Conservation (phyloP, 2,888 invertebrate genomes). For the Nomada flava region DNA sequence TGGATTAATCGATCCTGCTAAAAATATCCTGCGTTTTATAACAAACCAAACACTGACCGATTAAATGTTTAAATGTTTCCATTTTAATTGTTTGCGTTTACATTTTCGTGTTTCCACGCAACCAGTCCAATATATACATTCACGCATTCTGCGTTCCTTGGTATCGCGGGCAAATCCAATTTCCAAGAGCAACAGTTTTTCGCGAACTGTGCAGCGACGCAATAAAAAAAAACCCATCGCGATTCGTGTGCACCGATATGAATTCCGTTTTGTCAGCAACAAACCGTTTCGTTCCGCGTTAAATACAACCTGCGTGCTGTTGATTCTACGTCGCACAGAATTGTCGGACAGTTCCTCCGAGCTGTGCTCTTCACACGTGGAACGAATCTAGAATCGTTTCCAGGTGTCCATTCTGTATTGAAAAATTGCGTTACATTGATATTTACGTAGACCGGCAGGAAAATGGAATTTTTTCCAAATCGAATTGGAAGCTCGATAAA, state of each 20-base stretch:
- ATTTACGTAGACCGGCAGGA: neutral
- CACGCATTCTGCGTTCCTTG: too few relatives aligned
- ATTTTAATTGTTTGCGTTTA: too few relatives aligned
- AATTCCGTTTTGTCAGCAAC: constrained; percentile 27
- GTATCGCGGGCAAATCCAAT: constrained; percentile 4
- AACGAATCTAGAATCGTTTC: neutral
- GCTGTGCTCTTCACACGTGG: neutral
- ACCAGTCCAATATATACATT: too few relatives aligned
- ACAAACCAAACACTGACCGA: too few relatives aligned
- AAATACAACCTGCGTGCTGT: constrained; percentile 21
- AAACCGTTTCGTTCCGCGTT: constrained; percentile 35
- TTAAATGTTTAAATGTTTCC: too few relatives aligned
- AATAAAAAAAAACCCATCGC: constrained; percentile 8
- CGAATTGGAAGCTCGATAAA: too few relatives aligned
- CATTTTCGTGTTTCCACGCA: too few relatives aligned
- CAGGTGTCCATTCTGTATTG: neutral
- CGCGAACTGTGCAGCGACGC: neutral
- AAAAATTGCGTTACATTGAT: neutral
- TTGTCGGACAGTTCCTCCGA: constrained; percentile 11
- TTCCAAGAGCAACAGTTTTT: constrained; percentile 34
- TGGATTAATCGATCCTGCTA: too few relatives aligned
- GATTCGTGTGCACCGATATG: constrained; percentile 15
- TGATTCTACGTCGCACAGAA: constrained; percentile 15
- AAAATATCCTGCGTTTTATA: too few relatives aligned
- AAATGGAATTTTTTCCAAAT: neutral